Base-by-base conservation (phyloP, 2,888 invertebrate species). In the Drosophila anomelani region DNA sequence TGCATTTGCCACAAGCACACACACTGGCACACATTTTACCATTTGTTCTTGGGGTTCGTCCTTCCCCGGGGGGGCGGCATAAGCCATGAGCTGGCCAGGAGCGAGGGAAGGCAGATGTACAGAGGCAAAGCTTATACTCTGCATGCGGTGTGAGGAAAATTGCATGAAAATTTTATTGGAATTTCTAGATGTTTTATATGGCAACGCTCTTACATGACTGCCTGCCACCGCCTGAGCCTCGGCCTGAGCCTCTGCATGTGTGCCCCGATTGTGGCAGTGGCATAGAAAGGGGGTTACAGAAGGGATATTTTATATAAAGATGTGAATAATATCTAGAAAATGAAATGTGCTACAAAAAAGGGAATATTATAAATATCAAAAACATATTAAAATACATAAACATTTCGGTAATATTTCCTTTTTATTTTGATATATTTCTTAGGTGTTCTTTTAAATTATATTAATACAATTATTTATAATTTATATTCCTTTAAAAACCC, bases 151-250 rank as follows among this genome's bases (percentile, higher is more conserved):
- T 55, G 47, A 60, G 77, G 73, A 77, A 73, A 77, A 73, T 77
- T 77, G 71, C 77, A 77, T 77, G 77, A 75, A 77, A 75, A 77
- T 77, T 77, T 77, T 77, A 77, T 77, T 77, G 75, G 71, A 75
- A 77, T 77, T 77, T 77, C 75, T 77, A 67, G 66, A 69, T 69
- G 60, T 77, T 77, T 77, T 70, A 63, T 77, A 74, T 62, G 73
- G 62, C 74, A 77, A 77, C 63, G 74, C 75, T 76, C 57, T 75
- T 75, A 76, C 76, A 75, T 76, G 70, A 66, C 74, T 70, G 74
- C 71, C 76, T 61, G 61, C 72, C 71, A 66, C 64, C 53, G 72
- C 72, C 74, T 73, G 66, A 73, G 72, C 73, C 63, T 53, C 53
- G 43, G 70, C 23, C 66, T 39, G 51, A 39, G 64, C 17, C 55